These are phyloP conservation scores for Gymnoscelis rufifasciata DNA, from an alignment of 2,888 invertebrate species.

Conservation along the genomic window DNA sequence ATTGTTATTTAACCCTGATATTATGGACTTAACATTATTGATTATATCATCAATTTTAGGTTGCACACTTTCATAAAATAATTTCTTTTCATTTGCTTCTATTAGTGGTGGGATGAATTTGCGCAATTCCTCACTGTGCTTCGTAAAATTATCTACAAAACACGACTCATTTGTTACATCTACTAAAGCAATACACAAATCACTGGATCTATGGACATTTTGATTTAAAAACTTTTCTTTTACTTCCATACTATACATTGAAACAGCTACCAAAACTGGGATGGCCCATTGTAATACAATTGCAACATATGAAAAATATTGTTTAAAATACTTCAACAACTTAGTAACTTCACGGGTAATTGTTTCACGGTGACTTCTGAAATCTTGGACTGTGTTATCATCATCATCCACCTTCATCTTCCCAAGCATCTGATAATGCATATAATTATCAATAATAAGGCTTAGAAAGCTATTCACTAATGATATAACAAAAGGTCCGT, in stretches of 20 bases:
- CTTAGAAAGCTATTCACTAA: slow-evolving; percentile 67
- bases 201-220: slow-evolving; percentile 38
- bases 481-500: slow-evolving; percentile 61
- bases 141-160: slow-evolving; percentile 26
- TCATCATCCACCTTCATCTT: slow-evolving; percentile 48
- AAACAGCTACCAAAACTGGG: slow-evolving; percentile 52
- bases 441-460: slow-evolving; percentile 63
- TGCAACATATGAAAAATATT: slow-evolving; percentile 52
- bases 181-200: slow-evolving; percentile 55
- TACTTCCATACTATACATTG: slow-evolving; percentile 61
- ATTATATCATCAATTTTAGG: slow-evolving; percentile 46
- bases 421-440: slow-evolving; percentile 60
- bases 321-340: slow-evolving; percentile 43
- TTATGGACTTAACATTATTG: slow-evolving; percentile 53
- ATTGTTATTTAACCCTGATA: slow-evolving; percentile 48
- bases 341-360: slow-evolving; percentile 16
- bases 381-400: slow-evolving; percentile 48
- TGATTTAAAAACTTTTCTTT: slow-evolving; percentile 39
- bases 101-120: slow-evolving; percentile 48
- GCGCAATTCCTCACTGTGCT: slow-evolving; percentile 40
- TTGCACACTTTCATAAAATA: slow-evolving; percentile 35
- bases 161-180: slow-evolving; percentile 49
- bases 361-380: slow-evolving; percentile 22
- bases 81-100: slow-evolving; percentile 43
- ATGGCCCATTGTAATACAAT: slow-evolving; percentile 61